Conservation (phyloP, 2,888 invertebrate genomes). For the Prenolepis imparis region DNA sequence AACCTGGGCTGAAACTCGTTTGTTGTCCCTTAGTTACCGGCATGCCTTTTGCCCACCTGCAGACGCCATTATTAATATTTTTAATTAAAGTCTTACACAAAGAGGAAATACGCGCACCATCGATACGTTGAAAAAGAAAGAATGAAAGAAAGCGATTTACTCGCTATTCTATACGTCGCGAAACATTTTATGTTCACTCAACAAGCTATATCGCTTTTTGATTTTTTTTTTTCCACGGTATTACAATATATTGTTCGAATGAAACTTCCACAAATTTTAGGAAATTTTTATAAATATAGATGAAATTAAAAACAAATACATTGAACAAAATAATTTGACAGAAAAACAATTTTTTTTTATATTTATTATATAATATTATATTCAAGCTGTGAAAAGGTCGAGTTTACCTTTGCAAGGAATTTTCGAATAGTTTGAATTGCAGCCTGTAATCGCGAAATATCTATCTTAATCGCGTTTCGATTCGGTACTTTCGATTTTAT, state of each 20-base stretch:
- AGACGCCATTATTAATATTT: slow-evolving; percentile 82
- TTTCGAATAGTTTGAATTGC: neutral
- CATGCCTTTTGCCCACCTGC: slow-evolving; percentile 61
- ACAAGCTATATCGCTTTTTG: neutral
- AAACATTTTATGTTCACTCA: slow-evolving; percentile 14
- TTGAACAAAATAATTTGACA: no score
- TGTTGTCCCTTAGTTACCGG: slow-evolving; percentile 70
- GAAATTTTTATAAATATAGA: neutral
- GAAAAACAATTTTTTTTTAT: neutral
- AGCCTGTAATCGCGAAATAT: neutral
- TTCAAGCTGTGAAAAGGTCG: neutral
- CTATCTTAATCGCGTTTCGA: neutral
- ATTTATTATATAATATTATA: neutral
- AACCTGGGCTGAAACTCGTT: slow-evolving; percentile 70
- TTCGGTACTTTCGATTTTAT: slow-evolving; percentile 38
- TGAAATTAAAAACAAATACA: neutral
- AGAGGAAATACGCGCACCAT: slow-evolving; percentile 66
- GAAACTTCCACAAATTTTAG: neutral
- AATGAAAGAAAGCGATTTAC: slow-evolving; percentile 62
- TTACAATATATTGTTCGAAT: neutral
- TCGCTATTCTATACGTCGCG: slow-evolving; percentile 18
- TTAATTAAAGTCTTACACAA: slow-evolving; percentile 83
- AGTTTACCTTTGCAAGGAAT: neutral
- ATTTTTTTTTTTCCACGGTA: slow-evolving; percentile 63
- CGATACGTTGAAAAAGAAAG: slow-evolving; percentile 42